Evolutionary conservation across 2,888 invertebrate species (phyloP).

Genomic region (Athalia cordata): DNA sequence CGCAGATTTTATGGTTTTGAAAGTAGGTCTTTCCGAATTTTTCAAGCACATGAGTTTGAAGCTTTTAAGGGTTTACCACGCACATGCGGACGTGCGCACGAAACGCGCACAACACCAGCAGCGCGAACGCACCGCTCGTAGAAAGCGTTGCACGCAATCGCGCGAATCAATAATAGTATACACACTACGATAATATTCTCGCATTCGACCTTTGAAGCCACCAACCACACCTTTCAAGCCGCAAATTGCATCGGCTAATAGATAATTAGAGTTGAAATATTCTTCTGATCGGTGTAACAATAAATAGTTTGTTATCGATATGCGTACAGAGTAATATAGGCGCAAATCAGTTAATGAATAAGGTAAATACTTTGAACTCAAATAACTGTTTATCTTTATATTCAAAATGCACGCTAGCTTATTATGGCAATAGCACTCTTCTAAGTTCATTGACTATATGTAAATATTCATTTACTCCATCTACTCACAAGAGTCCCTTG

Average conservation of each 20-base stretch:
- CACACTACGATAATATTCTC: constrained; percentile 31
- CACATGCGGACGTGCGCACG: background rate
- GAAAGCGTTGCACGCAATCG: constrained; percentile 37
- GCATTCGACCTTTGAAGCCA: constrained; percentile 16
- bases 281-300: background rate
- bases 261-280: background rate
- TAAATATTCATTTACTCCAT: too few relatives aligned
- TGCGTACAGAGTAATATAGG: too few relatives aligned
- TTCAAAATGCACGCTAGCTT: too few relatives aligned
- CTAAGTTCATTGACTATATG: too few relatives aligned
- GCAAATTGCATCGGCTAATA: background rate
- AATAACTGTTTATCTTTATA: too few relatives aligned
- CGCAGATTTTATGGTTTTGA: too few relatives aligned
- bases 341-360: too few relatives aligned
- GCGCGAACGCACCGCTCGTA: constrained; percentile 9
- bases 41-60: background rate
- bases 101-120: background rate
- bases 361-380: too few relatives aligned
- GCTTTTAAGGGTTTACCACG: background rate
- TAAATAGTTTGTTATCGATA: too few relatives aligned
- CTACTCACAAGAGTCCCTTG: too few relatives aligned
- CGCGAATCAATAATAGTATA: constrained; percentile 42
- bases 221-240: constrained; percentile 41
- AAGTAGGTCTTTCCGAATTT: too few relatives aligned
- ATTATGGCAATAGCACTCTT: too few relatives aligned